phyloP scores from a whole-genome alignment of 1,140 invertebrate genomes.

The Pachypsylla venusta region DNA sequence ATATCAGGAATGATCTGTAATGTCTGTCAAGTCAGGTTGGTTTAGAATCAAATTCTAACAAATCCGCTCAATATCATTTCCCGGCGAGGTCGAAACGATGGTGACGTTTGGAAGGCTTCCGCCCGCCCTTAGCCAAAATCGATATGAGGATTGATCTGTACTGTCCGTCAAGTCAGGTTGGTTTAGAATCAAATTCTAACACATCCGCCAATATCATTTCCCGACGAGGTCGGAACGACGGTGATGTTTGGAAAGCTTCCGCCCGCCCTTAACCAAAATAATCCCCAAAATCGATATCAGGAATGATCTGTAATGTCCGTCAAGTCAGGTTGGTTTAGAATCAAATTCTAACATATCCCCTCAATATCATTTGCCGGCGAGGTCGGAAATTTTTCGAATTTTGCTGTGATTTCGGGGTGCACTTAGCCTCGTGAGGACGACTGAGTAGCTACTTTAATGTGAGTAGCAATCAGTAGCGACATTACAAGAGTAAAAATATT shows the following conservation, averaged over 20 bases:
- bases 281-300: constrained; percentile 95
- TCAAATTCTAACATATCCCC: constrained; percentile 97
- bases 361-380: constrained; percentile 93
- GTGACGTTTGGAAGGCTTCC: too few species aligned
- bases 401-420: constrained; percentile 81
- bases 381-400: constrained; percentile 73
- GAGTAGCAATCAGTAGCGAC: constrained; percentile 73
- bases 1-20: constrained; percentile 88
- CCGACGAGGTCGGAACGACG: constrained; percentile 89
- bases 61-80: constrained; percentile 94
- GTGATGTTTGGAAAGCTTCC: too few species aligned
- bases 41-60: constrained; percentile 97
- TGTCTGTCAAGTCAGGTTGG: constrained; percentile 73
- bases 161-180: constrained; percentile 75
- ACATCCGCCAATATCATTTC: constrained; percentile 94
- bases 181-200: constrained; percentile 95
- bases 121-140: too few species aligned
- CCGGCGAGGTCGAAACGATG: constrained; percentile 89
- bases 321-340: constrained; percentile 86
- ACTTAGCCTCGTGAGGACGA: constrained; percentile 63
- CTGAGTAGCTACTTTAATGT: too few species aligned
- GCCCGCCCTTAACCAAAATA: too few species aligned
- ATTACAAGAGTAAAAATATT: constrained; percentile 71
- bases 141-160: constrained; percentile 85
- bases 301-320: constrained; percentile 79